Evolutionary conservation across 2,888 invertebrate species (phyloP).

Genomic region (Philereme vetulata): DNA sequence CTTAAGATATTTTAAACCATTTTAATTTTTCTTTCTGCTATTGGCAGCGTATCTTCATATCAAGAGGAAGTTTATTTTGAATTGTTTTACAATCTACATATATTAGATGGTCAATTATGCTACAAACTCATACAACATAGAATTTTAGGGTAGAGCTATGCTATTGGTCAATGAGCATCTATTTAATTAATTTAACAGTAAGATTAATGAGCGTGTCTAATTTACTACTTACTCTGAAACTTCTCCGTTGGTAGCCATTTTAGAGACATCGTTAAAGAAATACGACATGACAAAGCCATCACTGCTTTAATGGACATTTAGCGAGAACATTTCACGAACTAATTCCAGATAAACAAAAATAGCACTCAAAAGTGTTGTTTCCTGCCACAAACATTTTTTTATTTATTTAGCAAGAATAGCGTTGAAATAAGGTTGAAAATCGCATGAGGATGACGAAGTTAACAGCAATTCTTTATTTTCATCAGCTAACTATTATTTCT

Average conservation of each 20-base stretch:
- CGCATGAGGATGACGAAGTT: neutral
- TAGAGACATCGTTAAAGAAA: conserved; percentile 23
- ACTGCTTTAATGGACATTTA: conserved; percentile 61
- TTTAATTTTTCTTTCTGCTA: too few relatives aligned
- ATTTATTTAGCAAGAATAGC: neutral
- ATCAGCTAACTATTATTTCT: conserved; percentile 40
- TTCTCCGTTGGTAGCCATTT: conserved; percentile 8
- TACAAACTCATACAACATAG: too few relatives aligned
- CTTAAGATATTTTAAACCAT: too few relatives aligned
- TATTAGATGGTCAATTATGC: too few relatives aligned
- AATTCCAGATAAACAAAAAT: conserved; percentile 49
- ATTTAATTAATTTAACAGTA: too few relatives aligned
- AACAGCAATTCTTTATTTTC: conserved; percentile 23
- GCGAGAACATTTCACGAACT: conserved; percentile 59
- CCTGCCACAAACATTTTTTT: conserved; percentile 3
- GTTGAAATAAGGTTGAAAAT: conserved; percentile 18
- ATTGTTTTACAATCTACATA: too few relatives aligned
- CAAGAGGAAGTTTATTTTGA: too few relatives aligned
- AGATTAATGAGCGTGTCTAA: neutral
- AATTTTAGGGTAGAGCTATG: too few relatives aligned
- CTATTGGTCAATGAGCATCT: too few relatives aligned
- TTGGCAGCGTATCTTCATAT: too few relatives aligned
- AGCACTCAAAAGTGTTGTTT: neutral
- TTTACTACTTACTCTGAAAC: conserved; percentile 4
- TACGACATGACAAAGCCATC: conserved; percentile 65